phyloP scores from a whole-genome alignment of 2,113 vertebrate species.

The Daboia siamensis region DNA sequence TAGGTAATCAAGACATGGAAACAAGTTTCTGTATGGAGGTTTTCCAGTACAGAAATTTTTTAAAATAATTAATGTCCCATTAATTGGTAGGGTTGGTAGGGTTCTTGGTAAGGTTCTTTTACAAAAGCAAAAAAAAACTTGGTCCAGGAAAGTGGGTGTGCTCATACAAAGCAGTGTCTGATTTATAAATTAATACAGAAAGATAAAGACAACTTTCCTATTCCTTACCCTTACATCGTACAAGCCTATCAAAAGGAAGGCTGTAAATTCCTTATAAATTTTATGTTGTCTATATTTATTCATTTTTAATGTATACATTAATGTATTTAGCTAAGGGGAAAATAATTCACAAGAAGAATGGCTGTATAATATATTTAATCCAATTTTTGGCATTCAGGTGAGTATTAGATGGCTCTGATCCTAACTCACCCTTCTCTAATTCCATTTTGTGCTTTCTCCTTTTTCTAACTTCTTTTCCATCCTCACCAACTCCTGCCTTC shows the following conservation, averaged over 20 bases:
- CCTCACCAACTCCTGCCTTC: background rate
- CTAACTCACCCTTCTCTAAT: background rate
- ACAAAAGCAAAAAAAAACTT: slow-evolving; percentile 37
- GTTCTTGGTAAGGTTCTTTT: slow-evolving; percentile 42
- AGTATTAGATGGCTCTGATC: background rate
- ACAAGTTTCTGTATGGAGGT: background rate
- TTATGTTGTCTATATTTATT: slow-evolving; percentile 22
- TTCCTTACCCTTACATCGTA: slow-evolving; percentile 32
- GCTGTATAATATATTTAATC: background rate
- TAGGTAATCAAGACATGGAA: background rate
- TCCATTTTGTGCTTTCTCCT: background rate
- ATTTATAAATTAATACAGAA: slow-evolving; percentile 34
- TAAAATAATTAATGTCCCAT: slow-evolving; percentile 28
- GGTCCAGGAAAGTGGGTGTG: slow-evolving; percentile 18
- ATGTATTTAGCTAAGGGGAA: background rate
- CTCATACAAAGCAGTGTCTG: slow-evolving; percentile 38
- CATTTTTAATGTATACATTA: background rate
- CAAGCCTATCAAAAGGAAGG: slow-evolving; percentile 59
- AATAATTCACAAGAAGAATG: background rate
- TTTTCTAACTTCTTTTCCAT: background rate
- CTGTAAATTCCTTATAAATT: slow-evolving; percentile 60
- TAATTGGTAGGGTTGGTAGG: slow-evolving; percentile 36
- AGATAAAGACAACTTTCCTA: slow-evolving; percentile 50
- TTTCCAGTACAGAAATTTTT: background rate
- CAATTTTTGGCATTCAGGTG: background rate